Evolutionary conservation across 2,113 vertebrate species (phyloP), one percentile per base, ranked within the genome.

Genomic region (Phrynosoma blainvillii): DNA sequence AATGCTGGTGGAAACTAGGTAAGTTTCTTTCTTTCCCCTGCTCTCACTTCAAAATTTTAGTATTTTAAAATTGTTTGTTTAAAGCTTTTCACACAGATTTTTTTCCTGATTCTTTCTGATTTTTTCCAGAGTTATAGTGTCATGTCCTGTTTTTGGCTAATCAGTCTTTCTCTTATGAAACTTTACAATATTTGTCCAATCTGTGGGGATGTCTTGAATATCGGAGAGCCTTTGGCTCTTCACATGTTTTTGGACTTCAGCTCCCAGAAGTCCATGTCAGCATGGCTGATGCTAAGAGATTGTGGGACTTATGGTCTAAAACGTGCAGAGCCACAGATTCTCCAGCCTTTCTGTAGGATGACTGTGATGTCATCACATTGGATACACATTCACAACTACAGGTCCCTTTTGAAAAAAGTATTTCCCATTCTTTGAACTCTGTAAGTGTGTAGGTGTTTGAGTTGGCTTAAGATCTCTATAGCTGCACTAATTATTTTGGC

Each of bases 1-100:
- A 93, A 96, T 98, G 87, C 87, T 99, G 94, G 98, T 99, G 95
- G 99, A 99, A 94, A 98, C 96, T 66, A 99, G 99, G 99, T 98
- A 95, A 97, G 83, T 2, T 47, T 11, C 0, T 80, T 71, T 82
- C 0, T 42, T 85, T 59, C 5, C 32, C 9, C 36, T 23, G 4
- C 32, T 32, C 7, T 1, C 30, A 20, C 7, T 3, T 36, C 76
- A 79, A 74, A 59, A 79, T 3, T 40, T 9, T 32, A 87, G 3
- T 21, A 5, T 74, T 91, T 87, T 74, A 25, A 82, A 62, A 65
- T 76, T 66, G 66, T 75, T 66, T 77, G 71, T 52, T 80, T 74
- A 7, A 14, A 89, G 65, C 75, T 80, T 88, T 47, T 56, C 77
- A 5, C 16, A 80, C 11, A 59, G 62, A 36, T 36, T 36, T 23